Evolutionary conservation across 2,888 invertebrate genomes (phyloP).

Genomic region (Spilarctia lutea): DNA sequence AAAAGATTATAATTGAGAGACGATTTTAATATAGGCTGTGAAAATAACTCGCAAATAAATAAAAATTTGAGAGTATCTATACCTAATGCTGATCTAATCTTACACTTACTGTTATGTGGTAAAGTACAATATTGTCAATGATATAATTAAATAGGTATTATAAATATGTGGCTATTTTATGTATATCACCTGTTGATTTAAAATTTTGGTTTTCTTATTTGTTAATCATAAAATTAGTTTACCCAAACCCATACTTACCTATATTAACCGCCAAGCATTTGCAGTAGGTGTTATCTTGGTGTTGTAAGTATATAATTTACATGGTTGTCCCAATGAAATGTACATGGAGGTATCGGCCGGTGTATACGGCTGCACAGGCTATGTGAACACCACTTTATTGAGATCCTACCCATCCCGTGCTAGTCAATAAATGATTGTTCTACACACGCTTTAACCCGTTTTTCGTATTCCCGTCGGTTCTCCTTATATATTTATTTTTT

Average conservation of each 20-base stretch:
- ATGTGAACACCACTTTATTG: constrained; percentile 63
- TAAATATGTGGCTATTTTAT: constrained; percentile 37
- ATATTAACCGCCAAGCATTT: constrained; percentile 48
- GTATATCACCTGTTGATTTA: constrained; percentile 50
- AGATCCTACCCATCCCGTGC: constrained; percentile 70
- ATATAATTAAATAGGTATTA: constrained; percentile 38
- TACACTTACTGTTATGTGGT: constrained; percentile 54
- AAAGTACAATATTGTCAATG: constrained; percentile 55
- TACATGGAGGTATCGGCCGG: constrained; percentile 68
- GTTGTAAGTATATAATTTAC: constrained; percentile 58
- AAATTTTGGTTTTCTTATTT: constrained; percentile 50
- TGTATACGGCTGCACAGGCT: constrained; percentile 59
- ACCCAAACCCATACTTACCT: constrained; percentile 61
- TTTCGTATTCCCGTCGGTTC: constrained; percentile 99
- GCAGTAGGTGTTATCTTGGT: constrained; percentile 49
- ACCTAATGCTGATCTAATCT: constrained; percentile 46
- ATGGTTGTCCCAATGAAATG: constrained; percentile 78
- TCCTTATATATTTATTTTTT: too few species aligned
- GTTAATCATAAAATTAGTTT: constrained; percentile 51
- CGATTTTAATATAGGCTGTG: constrained; percentile 35
- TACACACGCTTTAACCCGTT: constrained; percentile 99
- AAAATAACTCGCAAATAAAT: constrained; percentile 42
- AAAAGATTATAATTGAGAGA: constrained; percentile 29
- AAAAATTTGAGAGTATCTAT: constrained; percentile 17
- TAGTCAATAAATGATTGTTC: constrained; percentile 99